These are phyloP conservation scores for Siderastrea siderea DNA, from an alignment of 92 coral and sea anemone species.

Conservation along the genomic window DNA sequence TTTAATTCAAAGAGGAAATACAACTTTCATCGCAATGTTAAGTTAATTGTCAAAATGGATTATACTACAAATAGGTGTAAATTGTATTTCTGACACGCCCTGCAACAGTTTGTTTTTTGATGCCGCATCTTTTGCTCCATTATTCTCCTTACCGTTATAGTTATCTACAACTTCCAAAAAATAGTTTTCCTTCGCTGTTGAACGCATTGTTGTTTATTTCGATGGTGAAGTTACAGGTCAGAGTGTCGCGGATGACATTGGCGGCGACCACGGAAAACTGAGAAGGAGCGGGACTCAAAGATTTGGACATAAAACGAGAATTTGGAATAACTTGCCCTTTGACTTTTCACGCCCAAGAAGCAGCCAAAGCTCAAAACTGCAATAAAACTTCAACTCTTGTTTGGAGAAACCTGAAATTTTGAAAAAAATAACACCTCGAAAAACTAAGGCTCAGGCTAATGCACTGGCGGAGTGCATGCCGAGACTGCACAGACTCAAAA, in stretches of 20 bases:
- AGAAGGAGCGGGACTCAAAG: too few relatives aligned
- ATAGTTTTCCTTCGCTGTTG: not conserved
- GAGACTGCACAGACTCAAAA: too few relatives aligned
- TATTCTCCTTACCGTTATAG: not conserved
- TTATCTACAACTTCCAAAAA: not conserved
- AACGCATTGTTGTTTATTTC: not conserved
- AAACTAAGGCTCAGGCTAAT: too few relatives aligned
- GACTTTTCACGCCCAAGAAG: too few relatives aligned
- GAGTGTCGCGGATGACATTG: not conserved
- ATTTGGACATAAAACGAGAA: too few relatives aligned
- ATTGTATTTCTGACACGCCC: conserved; percentile 14
- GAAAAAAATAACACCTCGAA: too few relatives aligned
- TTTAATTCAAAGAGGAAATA: not conserved
- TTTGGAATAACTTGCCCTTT: too few relatives aligned
- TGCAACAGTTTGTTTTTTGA: not conserved
- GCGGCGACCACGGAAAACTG: not conserved
- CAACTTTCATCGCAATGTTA: conserved; percentile 13
- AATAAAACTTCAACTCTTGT: too few relatives aligned
- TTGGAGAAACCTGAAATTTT: too few relatives aligned
- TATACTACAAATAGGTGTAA: conserved; percentile 5
- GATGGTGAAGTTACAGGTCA: not conserved
- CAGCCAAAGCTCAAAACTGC: too few relatives aligned
- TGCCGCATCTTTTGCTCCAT: not conserved
- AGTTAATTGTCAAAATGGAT: not conserved
- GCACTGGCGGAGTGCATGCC: too few relatives aligned